These are phyloP conservation scores for Trichonephila clavata DNA, from an alignment of 1,140 invertebrate species.

Conservation along the genomic window DNA sequence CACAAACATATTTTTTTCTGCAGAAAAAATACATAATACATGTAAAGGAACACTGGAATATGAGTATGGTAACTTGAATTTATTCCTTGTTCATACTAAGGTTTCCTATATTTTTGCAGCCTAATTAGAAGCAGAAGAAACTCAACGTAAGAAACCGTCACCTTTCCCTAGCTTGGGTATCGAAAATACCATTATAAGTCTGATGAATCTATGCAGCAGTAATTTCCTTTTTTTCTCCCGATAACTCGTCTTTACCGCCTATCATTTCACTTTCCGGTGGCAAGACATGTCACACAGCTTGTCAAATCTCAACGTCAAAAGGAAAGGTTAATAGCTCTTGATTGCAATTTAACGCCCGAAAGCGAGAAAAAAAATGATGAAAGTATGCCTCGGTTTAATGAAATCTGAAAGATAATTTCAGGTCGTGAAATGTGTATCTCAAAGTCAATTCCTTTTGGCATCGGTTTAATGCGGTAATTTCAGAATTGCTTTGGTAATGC, in stretches of 20 bases:
- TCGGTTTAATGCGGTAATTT: constrained; percentile 26
- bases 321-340: constrained; percentile 30
- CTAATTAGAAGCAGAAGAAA: constrained; percentile 4
- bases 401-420: constrained; percentile 49
- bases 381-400: constrained; percentile 1
- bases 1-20: too few species aligned
- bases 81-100: too few species aligned
- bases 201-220: constrained; percentile 7
- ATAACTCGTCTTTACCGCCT: constrained; percentile 26
- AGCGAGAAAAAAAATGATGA: background rate
- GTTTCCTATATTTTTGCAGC: too few species aligned
- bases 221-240: constrained; percentile 41
- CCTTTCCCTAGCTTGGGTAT: constrained; percentile 3
- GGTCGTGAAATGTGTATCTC: constrained; percentile 22
- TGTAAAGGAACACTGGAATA: too few species aligned
- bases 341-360: constrained; percentile 37
- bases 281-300: constrained; percentile 6
- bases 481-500: background rate
- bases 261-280: background rate
- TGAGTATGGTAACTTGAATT: too few species aligned
- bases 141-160: background rate
- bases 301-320: background rate
- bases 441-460: constrained; percentile 30
- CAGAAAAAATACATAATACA: too few species aligned
- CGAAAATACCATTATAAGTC: constrained; percentile 33